Evolutionary conservation across 2,888 invertebrate species (phyloP), one percentile per base, ranked within the genome.

Genomic region (Caenorhabditis doughertyi): DNA sequence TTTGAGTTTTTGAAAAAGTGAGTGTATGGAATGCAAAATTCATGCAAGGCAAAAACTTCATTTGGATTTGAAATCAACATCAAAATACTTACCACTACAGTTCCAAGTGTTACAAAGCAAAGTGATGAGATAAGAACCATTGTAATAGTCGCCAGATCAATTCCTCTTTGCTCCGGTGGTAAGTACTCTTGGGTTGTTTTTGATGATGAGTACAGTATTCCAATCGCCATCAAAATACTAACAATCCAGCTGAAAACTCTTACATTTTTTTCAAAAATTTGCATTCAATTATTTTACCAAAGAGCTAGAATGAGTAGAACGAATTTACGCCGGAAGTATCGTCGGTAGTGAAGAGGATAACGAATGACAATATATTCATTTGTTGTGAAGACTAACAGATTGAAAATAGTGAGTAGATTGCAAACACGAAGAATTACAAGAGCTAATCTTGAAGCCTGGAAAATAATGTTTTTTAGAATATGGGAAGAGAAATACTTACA

Each of bases 361-460:
- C 87, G 89, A 76, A 90, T 90, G 60, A 91, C 88, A 47, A 90
- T 84, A 67, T 87, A 91, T 70, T 91, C 91, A 74, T 91, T 91
- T 8, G 89, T 87, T 0, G 91, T 91, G 85, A 91, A 91, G 3
- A 91, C 89, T 23, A 91, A 85, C 55, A 91, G 81, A 74, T 91
- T 91, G 86, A 91, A 90, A 39, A 92, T 91, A 13, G 91, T 91
- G 47, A 91, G 76, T 56, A 91, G 72, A 72, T 91, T 91, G 79
- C 90, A 90, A 32, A 88, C 87, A n/a, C 90, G 87, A 27, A 91
- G 84, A 18, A 90, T 77, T 27, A 91, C 85, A 44, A 91, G 77
- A 18, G 88, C 87, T 67, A 88, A 88, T 56, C 88, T 87, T 53
- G 89, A 89, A 2, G 88, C 86, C 90, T 90, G 81, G n/a, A n/a